phyloP scores from a whole-genome alignment of 2,888 invertebrate genomes.

The Julus scandinavius region DNA sequence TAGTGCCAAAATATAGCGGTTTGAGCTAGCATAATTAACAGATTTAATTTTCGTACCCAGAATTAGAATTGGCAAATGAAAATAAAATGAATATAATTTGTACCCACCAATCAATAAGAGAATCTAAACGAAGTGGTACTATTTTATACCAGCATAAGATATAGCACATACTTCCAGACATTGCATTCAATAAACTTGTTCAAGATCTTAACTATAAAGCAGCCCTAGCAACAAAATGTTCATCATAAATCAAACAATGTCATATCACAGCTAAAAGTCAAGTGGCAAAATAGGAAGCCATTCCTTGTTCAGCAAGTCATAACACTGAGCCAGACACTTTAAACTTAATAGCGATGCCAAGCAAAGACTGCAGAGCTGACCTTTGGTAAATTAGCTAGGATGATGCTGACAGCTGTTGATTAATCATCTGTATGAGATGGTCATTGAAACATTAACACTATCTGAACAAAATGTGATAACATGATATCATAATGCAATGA shows the following conservation, averaged over 20 bases:
- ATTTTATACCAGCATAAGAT: no score
- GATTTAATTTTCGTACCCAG: no score
- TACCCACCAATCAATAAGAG: background rate
- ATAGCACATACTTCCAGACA: no score
- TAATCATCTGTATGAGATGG: background rate
- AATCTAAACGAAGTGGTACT: no score
- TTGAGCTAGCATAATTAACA: no score
- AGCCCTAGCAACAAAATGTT: background rate
- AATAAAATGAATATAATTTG: no score
- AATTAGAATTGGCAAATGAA: background rate
- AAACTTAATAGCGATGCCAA: background rate
- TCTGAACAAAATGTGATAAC: no score
- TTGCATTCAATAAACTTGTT: background rate
- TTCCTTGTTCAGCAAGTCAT: slow-evolving; percentile 24
- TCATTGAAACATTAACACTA: no score
- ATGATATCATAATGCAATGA: no score
- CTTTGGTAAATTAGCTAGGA: background rate
- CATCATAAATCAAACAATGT: background rate
- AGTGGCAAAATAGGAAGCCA: background rate
- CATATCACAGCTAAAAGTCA: background rate
- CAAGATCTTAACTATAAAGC: no score
- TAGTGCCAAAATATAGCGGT: background rate
- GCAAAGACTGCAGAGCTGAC: background rate
- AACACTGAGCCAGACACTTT: background rate
- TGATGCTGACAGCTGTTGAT: background rate